Evolutionary conservation across 2,888 invertebrate genomes (phyloP), one percentile per base, ranked within the genome.

Genomic region (Amblyjoppa proteus): DNA sequence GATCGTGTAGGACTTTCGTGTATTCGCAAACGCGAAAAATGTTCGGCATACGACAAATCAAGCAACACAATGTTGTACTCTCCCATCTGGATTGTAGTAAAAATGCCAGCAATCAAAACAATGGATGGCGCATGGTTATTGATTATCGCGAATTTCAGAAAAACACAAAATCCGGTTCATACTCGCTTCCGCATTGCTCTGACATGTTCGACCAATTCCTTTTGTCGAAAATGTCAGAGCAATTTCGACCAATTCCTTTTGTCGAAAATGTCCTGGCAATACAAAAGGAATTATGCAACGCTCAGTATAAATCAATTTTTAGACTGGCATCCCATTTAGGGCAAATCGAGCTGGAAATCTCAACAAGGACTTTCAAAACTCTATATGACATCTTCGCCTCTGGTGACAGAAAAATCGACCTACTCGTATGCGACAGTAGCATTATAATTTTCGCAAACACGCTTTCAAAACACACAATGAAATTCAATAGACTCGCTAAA

Each of bases 291-390:
- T 73, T 90, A 56, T 88, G 89, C 1, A 82, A 81, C 66, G 70
- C 84, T 3, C 38, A 41, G 38, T 68, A 90, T 89, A 61, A 89
- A 91, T 68, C 90, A 90, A 74, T 87, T 89, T 83, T 85, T 9
- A 84, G 84, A 41, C 0, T 49, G 83, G 81, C 81, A 1, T 86
- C 83, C 49, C 84, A 83, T 41, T 41, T 7, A 80, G 58, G 78
- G 58, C 20, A 77, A 13, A 87, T 86, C 84, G 87, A 87, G 25
- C 31, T 71, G 0, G 79, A 66, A 5, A 38, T 82, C 11, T 83
- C 56, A 53, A 83, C 38, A 9, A 41, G 7, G 78, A 56, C 58
- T 83, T 41, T 41, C 38, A 41, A 41, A 41, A 41, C 38, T 41
- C 38, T 41, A 0, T 41, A 41, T 7, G 38, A 41, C 38, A 7